Conservation (phyloP, 2,888 invertebrate species). For the Parnassius orleans region DNA sequence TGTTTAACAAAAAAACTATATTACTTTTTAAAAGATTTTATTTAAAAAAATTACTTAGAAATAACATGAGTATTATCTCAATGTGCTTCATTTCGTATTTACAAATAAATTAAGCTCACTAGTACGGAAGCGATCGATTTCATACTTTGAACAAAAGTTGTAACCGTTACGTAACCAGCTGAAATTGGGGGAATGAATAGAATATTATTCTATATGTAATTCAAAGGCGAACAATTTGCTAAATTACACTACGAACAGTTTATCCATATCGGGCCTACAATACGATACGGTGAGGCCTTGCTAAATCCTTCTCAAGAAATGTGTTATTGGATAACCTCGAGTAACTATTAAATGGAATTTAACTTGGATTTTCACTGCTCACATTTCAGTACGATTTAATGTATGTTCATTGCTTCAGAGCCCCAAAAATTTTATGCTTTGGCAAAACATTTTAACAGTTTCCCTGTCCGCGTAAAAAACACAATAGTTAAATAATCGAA, state of each 20-base stretch:
- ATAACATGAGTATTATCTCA: too few species aligned
- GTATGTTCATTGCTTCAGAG: neutral
- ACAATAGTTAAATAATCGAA: too few species aligned
- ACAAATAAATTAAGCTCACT: too few species aligned
- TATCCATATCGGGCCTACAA: slow-evolving; percentile 27
- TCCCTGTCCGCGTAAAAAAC: too few species aligned
- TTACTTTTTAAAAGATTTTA: too few species aligned
- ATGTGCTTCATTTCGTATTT: too few species aligned
- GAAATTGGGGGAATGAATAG: slow-evolving; percentile 20
- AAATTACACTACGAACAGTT: slow-evolving; percentile 27
- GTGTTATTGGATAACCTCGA: slow-evolving; percentile 23
- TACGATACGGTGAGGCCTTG: slow-evolving; percentile 24
- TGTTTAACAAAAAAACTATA: too few species aligned
- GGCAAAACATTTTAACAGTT: too few species aligned
- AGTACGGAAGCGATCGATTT: slow-evolving; percentile 12
- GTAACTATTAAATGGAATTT: slow-evolving; percentile 27
- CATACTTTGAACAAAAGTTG: slow-evolving; percentile 18
- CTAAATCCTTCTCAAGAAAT: slow-evolving; percentile 28
- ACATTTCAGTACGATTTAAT: slow-evolving; percentile 7
- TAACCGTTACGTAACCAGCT: slow-evolving; percentile 8
- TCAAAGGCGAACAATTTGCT: slow-evolving; percentile 27
- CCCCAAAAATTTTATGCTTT: too few species aligned
- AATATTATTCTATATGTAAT: slow-evolving; percentile 22
- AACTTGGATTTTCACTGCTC: slow-evolving; percentile 9
- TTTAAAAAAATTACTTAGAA: too few species aligned